Base-by-base conservation (phyloP, 2,888 invertebrate species). In the Parnassius mnemosyne region DNA sequence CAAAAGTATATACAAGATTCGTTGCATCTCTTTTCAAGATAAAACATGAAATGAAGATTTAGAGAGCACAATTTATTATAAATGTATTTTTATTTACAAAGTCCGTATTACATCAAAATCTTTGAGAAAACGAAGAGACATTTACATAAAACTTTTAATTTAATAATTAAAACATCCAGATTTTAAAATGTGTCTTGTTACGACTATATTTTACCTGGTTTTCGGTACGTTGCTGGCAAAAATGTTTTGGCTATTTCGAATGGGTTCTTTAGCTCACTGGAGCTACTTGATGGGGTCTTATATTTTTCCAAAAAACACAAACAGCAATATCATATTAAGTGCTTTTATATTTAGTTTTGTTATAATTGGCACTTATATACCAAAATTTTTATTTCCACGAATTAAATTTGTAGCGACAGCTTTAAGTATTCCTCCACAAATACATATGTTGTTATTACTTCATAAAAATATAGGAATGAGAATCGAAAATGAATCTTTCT, bases 251-350 rank as follows among this genome's bases (percentile, higher is more conserved):
- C 12, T 79, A 10, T 46, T 82, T 44, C 76, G 83, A 7, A 68
- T 82, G 47, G 79, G 76, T 16, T 72, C 79, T 9, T 66, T 85
- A 51, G 82, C 79, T 13, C 84, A 85, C 58, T 86, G 85, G 85
- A 83, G 85, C 61, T 83, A 82, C 56, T 66, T 83, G 3, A 59
- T 86, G 47, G 84, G 82, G 13, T 68, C 70, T n/a, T 66, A 74
- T 5, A 11, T 83, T 10, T 81, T 72, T 16, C 79, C 83, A 9
- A 61, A 69, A 53, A 71, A 79, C 52, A 9, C 63, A 0, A 68
- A 69, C 44, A 68, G 71, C 56, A 72, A 71, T 46, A 34, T 80
- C 3, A 66, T 75, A 1, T 34, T 80, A 10, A 77, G 76, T 57
- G 66, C 69, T 10, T 64, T 71, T 5, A 58, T 84, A 52, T 84